Evolutionary conservation across 1,140 invertebrate genomes (phyloP).

Genomic region (Diploscapter pachys): DNA sequence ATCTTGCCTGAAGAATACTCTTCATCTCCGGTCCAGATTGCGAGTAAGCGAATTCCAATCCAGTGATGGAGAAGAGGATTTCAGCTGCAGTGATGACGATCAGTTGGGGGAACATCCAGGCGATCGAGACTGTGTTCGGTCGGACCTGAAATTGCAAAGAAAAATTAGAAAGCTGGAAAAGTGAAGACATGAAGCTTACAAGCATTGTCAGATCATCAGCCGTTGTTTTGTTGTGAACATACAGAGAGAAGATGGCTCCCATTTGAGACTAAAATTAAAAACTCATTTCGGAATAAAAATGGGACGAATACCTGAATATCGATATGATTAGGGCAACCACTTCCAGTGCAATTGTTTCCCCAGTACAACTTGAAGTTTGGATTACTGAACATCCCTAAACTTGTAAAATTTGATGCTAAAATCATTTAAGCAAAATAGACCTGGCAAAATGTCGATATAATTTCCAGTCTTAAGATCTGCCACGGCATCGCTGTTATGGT

Average conservation of each 20-base stretch:
- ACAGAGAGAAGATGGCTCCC: constrained; percentile 48
- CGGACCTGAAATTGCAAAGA: constrained; percentile 18
- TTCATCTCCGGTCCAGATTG: constrained; percentile 57
- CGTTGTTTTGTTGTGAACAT: constrained; percentile 14
- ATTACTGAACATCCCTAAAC: constrained; percentile 32
- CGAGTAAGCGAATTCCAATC: constrained; percentile 57
- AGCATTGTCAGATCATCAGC: not conserved
- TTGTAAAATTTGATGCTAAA: too few species aligned
- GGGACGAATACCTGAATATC: constrained; percentile 14
- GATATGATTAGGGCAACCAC: constrained; percentile 18
- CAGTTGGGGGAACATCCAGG: constrained; percentile 57
- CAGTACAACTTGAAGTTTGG: constrained; percentile 46
- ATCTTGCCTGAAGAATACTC: constrained; percentile 47
- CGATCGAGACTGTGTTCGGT: constrained; percentile 47
- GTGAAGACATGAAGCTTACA: not conserved
- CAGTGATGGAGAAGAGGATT: constrained; percentile 52
- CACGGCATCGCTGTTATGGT: constrained; percentile 16
- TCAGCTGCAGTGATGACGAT: constrained; percentile 48
- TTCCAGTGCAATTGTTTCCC: constrained; percentile 40
- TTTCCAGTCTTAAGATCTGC: constrained; percentile 36
- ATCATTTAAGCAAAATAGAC: constrained; percentile 15
- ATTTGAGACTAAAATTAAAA: constrained; percentile 39
- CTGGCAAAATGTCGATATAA: constrained; percentile 46
- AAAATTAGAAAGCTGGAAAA: not conserved
- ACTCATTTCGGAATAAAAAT: constrained; percentile 12